Evolutionary conservation across 2,888 invertebrate species (phyloP).

Genomic region (Drosophila crucigera): DNA sequence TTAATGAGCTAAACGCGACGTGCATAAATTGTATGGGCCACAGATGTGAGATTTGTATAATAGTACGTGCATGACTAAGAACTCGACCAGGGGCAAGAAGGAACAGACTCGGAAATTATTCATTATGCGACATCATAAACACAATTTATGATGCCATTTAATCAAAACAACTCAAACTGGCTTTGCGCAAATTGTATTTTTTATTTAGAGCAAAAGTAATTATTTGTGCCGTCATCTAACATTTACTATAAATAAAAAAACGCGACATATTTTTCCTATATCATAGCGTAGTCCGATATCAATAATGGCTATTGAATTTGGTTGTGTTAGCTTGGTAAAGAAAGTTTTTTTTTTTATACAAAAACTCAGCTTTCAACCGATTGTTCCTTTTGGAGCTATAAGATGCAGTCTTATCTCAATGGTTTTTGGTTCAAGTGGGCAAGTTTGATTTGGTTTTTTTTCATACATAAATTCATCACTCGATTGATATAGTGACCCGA

Average conservation of each 20-base stretch:
- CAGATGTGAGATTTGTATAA: conserved; percentile 56
- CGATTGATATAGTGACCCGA: background rate
- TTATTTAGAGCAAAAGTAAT: background rate
- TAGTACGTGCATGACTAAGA: conserved; percentile 58
- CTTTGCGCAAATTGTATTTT: background rate
- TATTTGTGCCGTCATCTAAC: background rate
- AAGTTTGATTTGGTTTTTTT: background rate
- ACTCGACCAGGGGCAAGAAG: conserved; percentile 11
- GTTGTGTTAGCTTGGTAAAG: background rate
- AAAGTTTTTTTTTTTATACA: background rate
- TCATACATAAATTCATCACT: background rate
- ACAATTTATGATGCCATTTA: conserved; percentile 24
- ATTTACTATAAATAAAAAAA: background rate
- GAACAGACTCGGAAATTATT: conserved; percentile 32
- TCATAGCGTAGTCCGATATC: background rate
- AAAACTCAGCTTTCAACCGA: background rate
- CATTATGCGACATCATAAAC: conserved; percentile 23
- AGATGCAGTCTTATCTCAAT: background rate
- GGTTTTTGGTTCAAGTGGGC: background rate
- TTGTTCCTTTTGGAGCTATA: background rate
- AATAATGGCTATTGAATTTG: background rate
- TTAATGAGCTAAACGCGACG: conserved; percentile 65
- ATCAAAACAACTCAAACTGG: conserved; percentile 2
- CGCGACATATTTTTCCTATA: background rate
- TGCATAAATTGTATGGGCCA: conserved; percentile 72